Conservation (phyloP, 2,113 vertebrate genomes). For the Prochilodus magdalenae region DNA sequence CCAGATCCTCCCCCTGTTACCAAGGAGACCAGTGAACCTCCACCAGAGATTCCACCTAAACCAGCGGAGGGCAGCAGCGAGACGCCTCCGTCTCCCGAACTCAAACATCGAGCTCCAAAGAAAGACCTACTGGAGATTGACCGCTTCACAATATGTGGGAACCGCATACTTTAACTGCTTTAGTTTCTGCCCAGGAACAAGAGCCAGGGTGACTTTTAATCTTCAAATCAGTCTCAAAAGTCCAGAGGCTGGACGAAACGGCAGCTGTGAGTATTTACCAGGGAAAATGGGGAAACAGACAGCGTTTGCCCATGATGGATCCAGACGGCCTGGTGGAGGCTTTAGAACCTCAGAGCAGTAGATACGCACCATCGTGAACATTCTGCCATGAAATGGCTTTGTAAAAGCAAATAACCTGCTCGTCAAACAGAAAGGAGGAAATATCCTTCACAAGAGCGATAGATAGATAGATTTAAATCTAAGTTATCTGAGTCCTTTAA, state of each 20-base stretch:
- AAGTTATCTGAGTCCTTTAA: background rate
- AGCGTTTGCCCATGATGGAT: background rate
- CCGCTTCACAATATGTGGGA: slow-evolving; percentile 96
- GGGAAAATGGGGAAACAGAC: background rate
- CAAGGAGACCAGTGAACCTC: slow-evolving; percentile 54
- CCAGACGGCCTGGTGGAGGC: background rate
- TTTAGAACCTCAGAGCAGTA: background rate
- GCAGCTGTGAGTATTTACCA: background rate
- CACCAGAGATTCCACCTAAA: slow-evolving; percentile 75
- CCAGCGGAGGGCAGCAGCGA: slow-evolving; percentile 79
- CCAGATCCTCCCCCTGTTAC: slow-evolving; percentile 35
- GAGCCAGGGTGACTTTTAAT: background rate
- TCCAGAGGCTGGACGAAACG: background rate
- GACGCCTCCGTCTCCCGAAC: slow-evolving; percentile 74
- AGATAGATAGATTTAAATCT: background rate
- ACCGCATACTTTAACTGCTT: slow-evolving; percentile 78
- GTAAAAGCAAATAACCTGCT: background rate
- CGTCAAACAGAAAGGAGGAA: background rate
- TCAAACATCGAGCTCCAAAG: slow-evolving; percentile 85
- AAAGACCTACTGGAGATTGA: slow-evolving; percentile 96
- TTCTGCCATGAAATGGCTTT: background rate
- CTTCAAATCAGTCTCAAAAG: background rate
- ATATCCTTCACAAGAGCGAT: background rate
- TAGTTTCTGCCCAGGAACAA: slow-evolving; percentile 17
- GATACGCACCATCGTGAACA: background rate